Percentiles rank a stretch among this genome's conserved stretches.
phyloP scores from a whole-genome alignment of 2,888 invertebrate genomes.

The Polyploca ridens region DNA sequence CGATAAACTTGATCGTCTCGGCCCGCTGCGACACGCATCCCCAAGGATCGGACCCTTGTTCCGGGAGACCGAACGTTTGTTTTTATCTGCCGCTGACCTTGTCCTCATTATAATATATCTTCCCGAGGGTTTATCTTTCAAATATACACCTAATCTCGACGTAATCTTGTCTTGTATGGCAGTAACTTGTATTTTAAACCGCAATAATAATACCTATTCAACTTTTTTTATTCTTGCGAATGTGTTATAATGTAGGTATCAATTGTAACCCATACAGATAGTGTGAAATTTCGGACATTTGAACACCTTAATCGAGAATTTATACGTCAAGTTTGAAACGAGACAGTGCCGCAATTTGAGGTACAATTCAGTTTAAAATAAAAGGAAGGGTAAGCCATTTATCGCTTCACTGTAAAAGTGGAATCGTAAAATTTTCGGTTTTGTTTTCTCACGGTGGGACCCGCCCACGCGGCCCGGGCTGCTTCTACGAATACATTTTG shows the following conservation, averaged over 20 bases:
- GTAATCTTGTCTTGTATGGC: slow-evolving; percentile 50
- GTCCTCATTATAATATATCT: slow-evolving; percentile 78
- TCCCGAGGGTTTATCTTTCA: slow-evolving; percentile 62
- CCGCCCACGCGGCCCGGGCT: slow-evolving; percentile 64
- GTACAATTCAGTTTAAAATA: slow-evolving; percentile 38
- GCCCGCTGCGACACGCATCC: slow-evolving; percentile 58
- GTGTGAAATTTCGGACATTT: neutral
- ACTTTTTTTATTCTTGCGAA: neutral
- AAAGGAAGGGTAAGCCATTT: slow-evolving; percentile 52
- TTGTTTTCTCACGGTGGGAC: slow-evolving; percentile 74
- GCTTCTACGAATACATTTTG: slow-evolving; percentile 74
- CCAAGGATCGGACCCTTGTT: slow-evolving; percentile 70
- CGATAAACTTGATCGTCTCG: slow-evolving; percentile 65
- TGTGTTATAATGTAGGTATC: neutral
- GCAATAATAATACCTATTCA: neutral
- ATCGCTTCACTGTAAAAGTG: slow-evolving; percentile 54
- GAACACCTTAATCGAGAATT: neutral
- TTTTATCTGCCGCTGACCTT: slow-evolving; percentile 75
- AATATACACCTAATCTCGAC: slow-evolving; percentile 50
- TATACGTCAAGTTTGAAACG: slow-evolving; percentile 41
- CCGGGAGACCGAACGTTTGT: slow-evolving; percentile 64
- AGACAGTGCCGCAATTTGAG: slow-evolving; percentile 48
- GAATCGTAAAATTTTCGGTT: slow-evolving; percentile 64
- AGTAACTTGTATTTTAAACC: slow-evolving; percentile 36
- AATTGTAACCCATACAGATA: neutral